These are phyloP conservation scores for Eristalis pertinax DNA, from an alignment of 2,888 invertebrate species.

Conservation along the genomic window DNA sequence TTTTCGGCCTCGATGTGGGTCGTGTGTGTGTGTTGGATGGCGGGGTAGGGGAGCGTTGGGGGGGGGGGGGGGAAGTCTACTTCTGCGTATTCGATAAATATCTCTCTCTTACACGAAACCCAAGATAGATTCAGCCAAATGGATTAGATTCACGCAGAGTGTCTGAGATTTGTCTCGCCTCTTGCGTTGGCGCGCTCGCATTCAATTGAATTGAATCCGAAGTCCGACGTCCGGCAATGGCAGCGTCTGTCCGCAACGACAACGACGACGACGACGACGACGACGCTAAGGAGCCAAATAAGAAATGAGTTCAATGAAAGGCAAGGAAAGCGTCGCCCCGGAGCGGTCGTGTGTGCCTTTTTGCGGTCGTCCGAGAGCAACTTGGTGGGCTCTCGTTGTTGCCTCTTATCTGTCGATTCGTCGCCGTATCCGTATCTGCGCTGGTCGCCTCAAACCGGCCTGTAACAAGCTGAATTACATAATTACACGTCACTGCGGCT, in stretches of 20 bases:
- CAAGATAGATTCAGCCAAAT: conserved; percentile 56
- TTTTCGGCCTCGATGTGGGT: conserved; percentile 22
- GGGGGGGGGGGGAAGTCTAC: neutral
- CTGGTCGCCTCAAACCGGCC: neutral
- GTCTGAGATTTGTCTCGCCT: conserved; percentile 54
- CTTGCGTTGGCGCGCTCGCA: neutral
- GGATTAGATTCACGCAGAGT: conserved; percentile 70
- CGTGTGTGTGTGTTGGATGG: neutral
- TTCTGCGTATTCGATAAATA: conserved; percentile 67
- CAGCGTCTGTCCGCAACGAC: neutral
- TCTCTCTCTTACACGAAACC: conserved; percentile 64
- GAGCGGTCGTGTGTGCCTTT: conserved; percentile 36
- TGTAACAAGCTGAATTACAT: conserved; percentile 68
- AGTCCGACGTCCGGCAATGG: neutral
- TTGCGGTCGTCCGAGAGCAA: conserved; percentile 43
- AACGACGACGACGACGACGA: neutral
- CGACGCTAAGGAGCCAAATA: neutral
- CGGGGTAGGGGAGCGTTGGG: neutral
- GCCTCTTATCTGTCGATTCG: conserved; percentile 57
- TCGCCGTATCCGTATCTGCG: conserved; percentile 28
- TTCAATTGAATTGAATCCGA: neutral
- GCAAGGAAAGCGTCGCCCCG: conserved; percentile 12
- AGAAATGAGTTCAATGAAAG: conserved; percentile 40
- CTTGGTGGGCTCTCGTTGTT: conserved; percentile 42
- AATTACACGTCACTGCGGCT: conserved; percentile 65